Evolutionary conservation across 2,113 vertebrate species (phyloP).

Genomic region (Suncus etruscus): DNA sequence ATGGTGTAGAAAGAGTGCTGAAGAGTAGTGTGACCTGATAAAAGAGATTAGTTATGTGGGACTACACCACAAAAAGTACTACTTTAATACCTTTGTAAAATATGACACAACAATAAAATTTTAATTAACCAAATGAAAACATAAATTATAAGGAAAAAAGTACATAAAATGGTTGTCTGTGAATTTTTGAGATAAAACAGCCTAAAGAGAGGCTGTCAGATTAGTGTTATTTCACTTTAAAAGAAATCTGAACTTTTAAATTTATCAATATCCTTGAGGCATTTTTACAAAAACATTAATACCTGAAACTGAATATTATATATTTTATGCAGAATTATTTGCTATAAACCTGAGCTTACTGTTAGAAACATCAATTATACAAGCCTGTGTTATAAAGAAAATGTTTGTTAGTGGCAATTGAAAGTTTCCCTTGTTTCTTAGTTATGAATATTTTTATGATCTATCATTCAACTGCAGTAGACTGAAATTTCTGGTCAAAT

Average conservation of each 20-base stretch:
- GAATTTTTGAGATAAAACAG: neutral
- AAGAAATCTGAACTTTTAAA: constrained; percentile 8
- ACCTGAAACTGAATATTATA: neutral
- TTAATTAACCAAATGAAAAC: neutral
- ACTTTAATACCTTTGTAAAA: no score
- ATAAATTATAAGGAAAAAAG: neutral
- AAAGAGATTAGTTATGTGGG: no score
- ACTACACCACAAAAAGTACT: no score
- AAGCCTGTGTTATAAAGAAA: neutral
- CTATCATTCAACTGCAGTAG: neutral
- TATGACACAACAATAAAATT: no score
- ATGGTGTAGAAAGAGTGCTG: neutral
- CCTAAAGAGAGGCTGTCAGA: neutral
- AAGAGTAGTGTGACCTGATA: neutral
- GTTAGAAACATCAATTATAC: neutral
- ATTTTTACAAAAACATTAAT: neutral
- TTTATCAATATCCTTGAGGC: neutral
- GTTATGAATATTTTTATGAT: neutral
- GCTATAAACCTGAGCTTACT: constrained; percentile 2
- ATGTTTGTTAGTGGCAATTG: neutral
- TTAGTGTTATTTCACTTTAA: neutral
- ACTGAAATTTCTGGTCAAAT: neutral
- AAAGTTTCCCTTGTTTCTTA: neutral
- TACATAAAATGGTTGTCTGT: neutral
- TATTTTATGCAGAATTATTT: neutral